Percentiles rank a stretch among this genome's conserved stretches.
Conservation (phyloP, 1,140 invertebrate species). For the Danaus melanippus region DNA sequence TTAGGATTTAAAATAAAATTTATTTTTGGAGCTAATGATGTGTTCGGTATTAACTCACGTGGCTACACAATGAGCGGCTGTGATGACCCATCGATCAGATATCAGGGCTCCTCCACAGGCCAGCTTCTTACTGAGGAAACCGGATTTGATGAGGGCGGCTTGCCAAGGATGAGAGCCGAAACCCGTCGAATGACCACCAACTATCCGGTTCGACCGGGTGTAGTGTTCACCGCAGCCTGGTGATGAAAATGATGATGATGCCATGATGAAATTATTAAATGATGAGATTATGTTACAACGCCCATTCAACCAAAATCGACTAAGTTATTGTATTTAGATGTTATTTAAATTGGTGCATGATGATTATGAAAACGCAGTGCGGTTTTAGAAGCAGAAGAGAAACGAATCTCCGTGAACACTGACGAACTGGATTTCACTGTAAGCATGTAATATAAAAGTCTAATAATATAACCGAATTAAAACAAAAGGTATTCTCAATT, state of each 20-base stretch:
- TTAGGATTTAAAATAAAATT: background rate
- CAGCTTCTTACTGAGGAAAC: constrained; percentile 90
- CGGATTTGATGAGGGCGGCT: constrained; percentile 93
- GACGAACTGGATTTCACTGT: constrained; percentile 2
- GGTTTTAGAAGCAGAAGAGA: constrained; percentile 15
- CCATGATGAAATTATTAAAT: too few relatives aligned
- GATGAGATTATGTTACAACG: too few relatives aligned
- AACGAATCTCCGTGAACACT: constrained; percentile 9
- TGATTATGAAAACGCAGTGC: constrained; percentile 64
- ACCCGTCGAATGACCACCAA: constrained; percentile 90
- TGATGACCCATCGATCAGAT: constrained; percentile 91
- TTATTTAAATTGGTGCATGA: constrained; percentile 38
- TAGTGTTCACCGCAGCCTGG: constrained; percentile 90
- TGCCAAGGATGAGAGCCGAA: constrained; percentile 97
- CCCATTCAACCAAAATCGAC: too few relatives aligned
- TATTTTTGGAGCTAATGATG: background rate
- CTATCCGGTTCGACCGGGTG: constrained; percentile 89
- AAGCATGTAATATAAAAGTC: background rate
- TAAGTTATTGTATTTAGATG: too few relatives aligned
- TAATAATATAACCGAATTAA: too few relatives aligned
- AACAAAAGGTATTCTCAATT: too few relatives aligned
- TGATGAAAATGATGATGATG: constrained; percentile 18
- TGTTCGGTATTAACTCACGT: constrained; percentile 76
- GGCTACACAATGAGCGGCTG: constrained; percentile 90
- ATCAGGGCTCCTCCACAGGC: constrained; percentile 93